Evolutionary conservation across 2,797 vertebrate genomes (phyloP).

Genomic region (Cossypha caffra): DNA sequence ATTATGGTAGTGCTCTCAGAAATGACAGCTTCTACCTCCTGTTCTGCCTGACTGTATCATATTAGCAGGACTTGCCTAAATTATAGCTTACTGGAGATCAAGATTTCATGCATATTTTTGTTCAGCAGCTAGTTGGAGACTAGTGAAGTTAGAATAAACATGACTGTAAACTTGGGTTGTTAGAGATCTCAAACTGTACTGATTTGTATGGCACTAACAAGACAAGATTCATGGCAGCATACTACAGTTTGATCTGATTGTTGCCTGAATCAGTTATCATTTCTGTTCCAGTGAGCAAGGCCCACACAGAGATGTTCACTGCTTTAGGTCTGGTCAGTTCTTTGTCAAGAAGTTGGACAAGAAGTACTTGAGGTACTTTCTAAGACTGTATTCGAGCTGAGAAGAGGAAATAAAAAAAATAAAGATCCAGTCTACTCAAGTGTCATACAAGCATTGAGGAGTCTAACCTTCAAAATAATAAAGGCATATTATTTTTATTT

Average conservation of each 20-base stretch:
- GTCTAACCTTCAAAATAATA: background rate
- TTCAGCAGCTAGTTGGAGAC: background rate
- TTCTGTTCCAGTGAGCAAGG: background rate
- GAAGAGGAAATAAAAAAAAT: background rate
- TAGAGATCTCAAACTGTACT: background rate
- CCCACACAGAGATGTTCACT: accelerated
- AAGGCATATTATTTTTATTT: background rate
- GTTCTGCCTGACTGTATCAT: background rate
- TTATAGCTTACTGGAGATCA: background rate
- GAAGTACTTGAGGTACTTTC: background rate
- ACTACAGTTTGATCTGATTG: background rate
- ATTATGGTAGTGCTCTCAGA: background rate
- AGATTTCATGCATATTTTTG: background rate
- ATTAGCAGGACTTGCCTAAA: background rate
- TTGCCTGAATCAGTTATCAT: background rate
- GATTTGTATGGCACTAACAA: background rate
- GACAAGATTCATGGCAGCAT: background rate
- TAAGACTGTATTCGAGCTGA: background rate
- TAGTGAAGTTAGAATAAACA: background rate
- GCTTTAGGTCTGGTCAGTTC: background rate
- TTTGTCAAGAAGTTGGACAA: background rate
- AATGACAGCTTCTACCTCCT: background rate
- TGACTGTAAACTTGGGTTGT: background rate
- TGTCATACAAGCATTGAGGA: background rate
- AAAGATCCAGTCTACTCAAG: background rate